A percentile compares a stretch with the other conserved stretches of the same genome.
These are phyloP conservation scores for Crypturellus tataupa DNA, from an alignment of 2,797 vertebrate species.

Conservation along the genomic window DNA sequence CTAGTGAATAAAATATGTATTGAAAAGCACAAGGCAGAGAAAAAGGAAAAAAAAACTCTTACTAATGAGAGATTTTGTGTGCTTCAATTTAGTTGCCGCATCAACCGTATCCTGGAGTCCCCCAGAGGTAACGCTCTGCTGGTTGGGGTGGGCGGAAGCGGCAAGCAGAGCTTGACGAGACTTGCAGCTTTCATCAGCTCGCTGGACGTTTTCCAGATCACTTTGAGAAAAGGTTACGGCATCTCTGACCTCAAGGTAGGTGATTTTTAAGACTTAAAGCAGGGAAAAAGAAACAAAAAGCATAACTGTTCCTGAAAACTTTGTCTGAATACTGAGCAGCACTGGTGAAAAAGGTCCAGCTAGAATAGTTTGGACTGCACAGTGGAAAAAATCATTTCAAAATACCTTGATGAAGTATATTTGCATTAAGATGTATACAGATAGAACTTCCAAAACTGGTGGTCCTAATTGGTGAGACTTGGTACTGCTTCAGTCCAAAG, in stretches of 20 bases:
- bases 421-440: neutral
- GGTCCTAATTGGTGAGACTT: neutral
- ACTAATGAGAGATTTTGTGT: neutral
- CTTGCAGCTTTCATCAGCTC: conserved; percentile 94
- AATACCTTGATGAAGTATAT: neutral
- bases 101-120: conserved; percentile 93
- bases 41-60: neutral
- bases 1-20: neutral
- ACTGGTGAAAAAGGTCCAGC: neutral
- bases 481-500: neutral
- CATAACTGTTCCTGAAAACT: neutral
- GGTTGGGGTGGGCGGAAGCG: conserved; percentile 93
- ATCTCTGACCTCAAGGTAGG: conserved; percentile 92
- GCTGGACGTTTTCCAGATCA: conserved; percentile 95
- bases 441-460: neutral
- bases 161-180: conserved; percentile 95
- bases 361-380: accelerated
- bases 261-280: neutral
- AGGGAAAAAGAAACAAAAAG: neutral
- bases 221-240: conserved; percentile 90
- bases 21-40: neutral
- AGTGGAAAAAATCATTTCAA: neutral
- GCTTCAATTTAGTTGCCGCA: conserved; percentile 86
- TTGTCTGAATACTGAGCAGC: accelerated
- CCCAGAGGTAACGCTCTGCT: conserved; percentile 92